Percentiles rank a stretch among this genome's conserved stretches.
Conservation (phyloP, 2,797 vertebrate genomes). For the Sebastiscus tertius region DNA sequence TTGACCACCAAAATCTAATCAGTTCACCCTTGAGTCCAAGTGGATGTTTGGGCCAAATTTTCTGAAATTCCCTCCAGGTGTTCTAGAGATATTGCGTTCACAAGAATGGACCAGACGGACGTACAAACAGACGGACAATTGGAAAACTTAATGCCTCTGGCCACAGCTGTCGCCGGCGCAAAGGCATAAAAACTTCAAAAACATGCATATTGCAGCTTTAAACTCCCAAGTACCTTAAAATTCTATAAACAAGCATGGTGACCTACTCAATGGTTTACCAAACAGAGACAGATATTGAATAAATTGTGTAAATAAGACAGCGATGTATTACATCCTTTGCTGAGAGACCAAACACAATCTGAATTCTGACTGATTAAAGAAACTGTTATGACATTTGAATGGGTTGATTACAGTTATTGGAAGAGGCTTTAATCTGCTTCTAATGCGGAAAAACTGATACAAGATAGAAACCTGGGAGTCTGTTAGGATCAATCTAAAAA, state of each 20-base stretch:
- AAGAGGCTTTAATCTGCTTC: background rate
- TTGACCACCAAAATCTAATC: accelerated
- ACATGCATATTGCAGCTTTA: too few relatives aligned
- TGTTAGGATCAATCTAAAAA: background rate
- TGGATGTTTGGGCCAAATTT: too few relatives aligned
- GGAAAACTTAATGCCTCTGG: too few relatives aligned
- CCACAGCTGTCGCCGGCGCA: too few relatives aligned
- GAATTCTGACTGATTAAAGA: background rate
- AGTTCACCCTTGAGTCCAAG: too few relatives aligned
- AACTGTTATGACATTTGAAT: background rate
- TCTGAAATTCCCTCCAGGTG: too few relatives aligned
- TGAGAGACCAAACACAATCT: background rate
- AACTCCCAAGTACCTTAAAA: background rate
- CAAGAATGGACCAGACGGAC: too few relatives aligned
- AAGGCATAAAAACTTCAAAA: too few relatives aligned
- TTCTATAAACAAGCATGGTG: background rate
- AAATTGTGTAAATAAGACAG: background rate
- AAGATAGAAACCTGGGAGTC: background rate
- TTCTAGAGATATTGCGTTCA: too few relatives aligned
- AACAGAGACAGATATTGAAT: background rate
- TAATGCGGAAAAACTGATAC: background rate
- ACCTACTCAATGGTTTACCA: background rate
- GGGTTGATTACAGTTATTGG: background rate
- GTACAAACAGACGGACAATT: too few relatives aligned
- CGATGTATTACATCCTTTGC: background rate